A percentile compares a stretch with the other conserved stretches of the same genome.
Conservation (phyloP, 35 echinoderm and acorn worm genomes). For the Ophioderma brevispina region DNA sequence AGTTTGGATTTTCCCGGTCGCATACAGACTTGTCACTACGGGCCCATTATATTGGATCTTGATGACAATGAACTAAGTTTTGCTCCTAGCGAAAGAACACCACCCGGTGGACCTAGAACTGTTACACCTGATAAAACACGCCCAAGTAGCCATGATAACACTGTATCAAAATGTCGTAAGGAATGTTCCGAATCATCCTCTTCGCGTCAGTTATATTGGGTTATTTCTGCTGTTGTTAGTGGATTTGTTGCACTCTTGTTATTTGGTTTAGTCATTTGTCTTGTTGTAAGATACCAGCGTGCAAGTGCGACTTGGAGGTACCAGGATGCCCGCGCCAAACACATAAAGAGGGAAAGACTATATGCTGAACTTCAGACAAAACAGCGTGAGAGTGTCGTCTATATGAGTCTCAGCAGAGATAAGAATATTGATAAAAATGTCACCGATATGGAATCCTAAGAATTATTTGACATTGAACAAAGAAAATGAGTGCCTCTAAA, state of each 20-base stretch:
- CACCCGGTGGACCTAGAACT: neutral
- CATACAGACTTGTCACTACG: neutral
- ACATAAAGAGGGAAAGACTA: neutral
- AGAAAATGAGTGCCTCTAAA: too few species aligned
- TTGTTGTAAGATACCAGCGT: neutral
- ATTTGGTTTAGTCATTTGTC: neutral
- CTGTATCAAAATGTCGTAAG: neutral
- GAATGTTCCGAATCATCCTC: neutral
- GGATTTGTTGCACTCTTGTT: neutral
- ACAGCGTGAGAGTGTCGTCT: neutral
- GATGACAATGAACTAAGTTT: neutral
- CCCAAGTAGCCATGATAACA: neutral
- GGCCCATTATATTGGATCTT: neutral
- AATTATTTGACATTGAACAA: too few species aligned
- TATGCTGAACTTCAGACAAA: neutral
- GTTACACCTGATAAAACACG: neutral
- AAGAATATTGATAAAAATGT: neutral
- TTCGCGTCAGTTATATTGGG: neutral
- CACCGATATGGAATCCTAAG: neutral
- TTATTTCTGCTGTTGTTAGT: neutral
- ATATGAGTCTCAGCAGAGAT: neutral
- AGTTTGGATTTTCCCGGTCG: neutral
- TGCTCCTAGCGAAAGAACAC: neutral
- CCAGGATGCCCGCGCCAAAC: neutral
- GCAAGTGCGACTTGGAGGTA: neutral